phyloP scores from a whole-genome alignment of 2,888 invertebrate species.

The Buathra laborator region DNA sequence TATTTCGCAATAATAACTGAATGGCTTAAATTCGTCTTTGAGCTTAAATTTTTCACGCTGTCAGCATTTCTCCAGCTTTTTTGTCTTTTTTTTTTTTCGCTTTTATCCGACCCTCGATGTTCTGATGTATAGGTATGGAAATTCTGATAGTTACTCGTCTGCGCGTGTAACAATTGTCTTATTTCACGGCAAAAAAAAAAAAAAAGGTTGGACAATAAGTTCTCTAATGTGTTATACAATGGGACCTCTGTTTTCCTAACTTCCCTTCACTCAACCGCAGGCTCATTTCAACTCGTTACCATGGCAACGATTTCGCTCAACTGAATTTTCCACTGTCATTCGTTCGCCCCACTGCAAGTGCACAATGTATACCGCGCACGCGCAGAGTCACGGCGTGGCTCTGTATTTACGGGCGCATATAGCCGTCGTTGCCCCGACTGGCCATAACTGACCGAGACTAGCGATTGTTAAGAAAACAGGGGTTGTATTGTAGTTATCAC shows the following conservation, averaged over 20 bases:
- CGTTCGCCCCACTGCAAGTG: no score
- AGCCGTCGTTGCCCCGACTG: no score
- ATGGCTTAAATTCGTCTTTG: not conserved
- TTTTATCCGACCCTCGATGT: not conserved
- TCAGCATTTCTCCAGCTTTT: not conserved
- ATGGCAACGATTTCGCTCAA: no score
- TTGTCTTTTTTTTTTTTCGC: not conserved
- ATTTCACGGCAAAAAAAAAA: not conserved
- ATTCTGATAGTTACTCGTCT: not conserved
- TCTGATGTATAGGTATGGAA: not conserved
- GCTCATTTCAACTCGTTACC: no score
- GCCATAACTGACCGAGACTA: no score
- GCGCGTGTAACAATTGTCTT: not conserved
- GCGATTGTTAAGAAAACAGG: no score
- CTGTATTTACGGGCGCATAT: no score
- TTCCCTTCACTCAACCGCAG: no score
- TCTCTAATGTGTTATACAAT: not conserved
- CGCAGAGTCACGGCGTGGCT: no score
- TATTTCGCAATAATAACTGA: not conserved
- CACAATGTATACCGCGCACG: no score
- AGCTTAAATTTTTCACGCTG: not conserved
- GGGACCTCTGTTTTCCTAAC: no score
- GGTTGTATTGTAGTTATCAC: not conserved
- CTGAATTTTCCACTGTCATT: no score
- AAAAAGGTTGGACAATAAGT: not conserved